phyloP scores from a whole-genome alignment of 1,140 invertebrate genomes.

The Habropoda laboriosa region DNA sequence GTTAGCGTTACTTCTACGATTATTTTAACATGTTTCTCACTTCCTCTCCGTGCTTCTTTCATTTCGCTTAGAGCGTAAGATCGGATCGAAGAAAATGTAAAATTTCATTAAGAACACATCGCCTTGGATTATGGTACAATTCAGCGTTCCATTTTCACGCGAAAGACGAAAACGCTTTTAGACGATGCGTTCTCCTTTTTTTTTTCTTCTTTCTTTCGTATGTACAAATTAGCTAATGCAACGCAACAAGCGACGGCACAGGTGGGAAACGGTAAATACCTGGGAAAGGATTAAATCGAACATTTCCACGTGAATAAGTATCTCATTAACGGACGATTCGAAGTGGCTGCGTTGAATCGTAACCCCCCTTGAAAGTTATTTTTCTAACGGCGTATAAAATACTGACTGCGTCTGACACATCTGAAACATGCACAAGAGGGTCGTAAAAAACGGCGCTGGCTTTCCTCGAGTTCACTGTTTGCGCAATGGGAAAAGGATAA shows the following conservation, averaged over 20 bases:
- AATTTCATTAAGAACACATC: not conserved
- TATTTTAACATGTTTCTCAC: not conserved
- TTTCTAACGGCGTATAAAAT: slow-evolving; percentile 47
- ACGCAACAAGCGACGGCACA: not conserved
- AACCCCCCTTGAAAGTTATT: slow-evolving; percentile 47
- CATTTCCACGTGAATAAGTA: not conserved
- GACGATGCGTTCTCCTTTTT: not conserved
- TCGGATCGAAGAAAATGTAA: not conserved
- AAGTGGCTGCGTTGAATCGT: slow-evolving; percentile 41
- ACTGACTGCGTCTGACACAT: slow-evolving; percentile 39
- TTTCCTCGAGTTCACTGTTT: not conserved
- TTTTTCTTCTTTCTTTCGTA: not conserved
- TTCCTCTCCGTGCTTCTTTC: not conserved
- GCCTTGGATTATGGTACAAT: not conserved
- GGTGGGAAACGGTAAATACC: not conserved
- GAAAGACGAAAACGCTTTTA: not conserved
- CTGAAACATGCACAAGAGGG: not conserved
- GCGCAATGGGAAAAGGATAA: too few relatives aligned
- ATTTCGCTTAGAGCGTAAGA: not conserved
- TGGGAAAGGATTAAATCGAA: slow-evolving; percentile 7
- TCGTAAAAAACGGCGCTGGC: slow-evolving; percentile 21
- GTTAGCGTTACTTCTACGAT: not conserved
- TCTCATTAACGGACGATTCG: not conserved
- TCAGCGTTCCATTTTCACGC: not conserved
- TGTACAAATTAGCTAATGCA: not conserved